These are phyloP conservation scores for Ctenodactylus gundi DNA, from an alignment of 2,113 vertebrate species.

Conservation along the genomic window DNA sequence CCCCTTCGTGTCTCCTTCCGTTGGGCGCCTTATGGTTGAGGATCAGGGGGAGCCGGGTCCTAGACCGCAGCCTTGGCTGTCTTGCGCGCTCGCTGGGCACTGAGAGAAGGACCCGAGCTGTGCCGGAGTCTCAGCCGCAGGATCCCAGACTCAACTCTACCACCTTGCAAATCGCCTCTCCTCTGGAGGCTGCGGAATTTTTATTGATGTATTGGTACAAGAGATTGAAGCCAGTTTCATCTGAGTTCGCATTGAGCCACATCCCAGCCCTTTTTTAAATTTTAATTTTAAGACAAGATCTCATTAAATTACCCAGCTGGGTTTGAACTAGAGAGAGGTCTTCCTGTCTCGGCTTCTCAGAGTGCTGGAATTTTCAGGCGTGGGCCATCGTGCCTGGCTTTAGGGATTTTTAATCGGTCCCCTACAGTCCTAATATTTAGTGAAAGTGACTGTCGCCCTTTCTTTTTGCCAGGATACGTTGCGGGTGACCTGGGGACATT, in stretches of 20 bases:
- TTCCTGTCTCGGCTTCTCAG: background rate
- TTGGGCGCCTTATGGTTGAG: background rate
- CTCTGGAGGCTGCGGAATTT: background rate
- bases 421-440: background rate
- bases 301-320: background rate
- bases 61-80: no score
- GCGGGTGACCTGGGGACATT: background rate
- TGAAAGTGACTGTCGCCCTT: background rate
- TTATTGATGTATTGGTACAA: no score
- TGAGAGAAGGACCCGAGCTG: background rate
- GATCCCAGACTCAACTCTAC: background rate
- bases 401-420: background rate
- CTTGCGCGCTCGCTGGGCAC: accelerated
- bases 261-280: background rate
- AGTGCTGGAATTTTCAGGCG: background rate
- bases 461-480: background rate
- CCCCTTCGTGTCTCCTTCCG: background rate
- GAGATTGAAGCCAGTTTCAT: no score
- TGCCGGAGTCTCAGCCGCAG: background rate
- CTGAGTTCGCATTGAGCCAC: background rate
- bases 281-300: background rate
- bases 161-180: background rate
- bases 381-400: background rate
- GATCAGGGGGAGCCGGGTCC: no score
- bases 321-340: background rate